Evolutionary conservation across 2,888 invertebrate genomes (phyloP), one percentile per base, ranked within the genome.

Genomic region (Pollenia labialis): DNA sequence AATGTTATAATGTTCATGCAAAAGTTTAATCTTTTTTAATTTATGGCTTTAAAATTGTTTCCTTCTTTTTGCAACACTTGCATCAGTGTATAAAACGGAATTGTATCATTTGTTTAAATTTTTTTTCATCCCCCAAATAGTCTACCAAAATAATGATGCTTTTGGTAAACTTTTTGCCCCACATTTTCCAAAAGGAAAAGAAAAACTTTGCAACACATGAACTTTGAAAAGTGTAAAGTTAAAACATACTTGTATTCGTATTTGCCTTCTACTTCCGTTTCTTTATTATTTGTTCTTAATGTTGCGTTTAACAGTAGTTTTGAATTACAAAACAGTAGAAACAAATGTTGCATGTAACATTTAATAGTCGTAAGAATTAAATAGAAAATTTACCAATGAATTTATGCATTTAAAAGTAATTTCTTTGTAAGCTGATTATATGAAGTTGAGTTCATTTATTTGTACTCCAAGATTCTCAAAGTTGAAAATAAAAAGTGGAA

Each of bases 251-350:
- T 62, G 71, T 40, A 54, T 18, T 81, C 72, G 11, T 56, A 81
- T 83, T 80, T 87, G 76, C 71, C 86, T 81, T 77, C 46, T 18
- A 80, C 60, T 80, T 83, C 83, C 83, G 64, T 48, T 71, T 64
- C 40, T 52, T 54, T 48, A 23, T 75, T 42, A 8, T 44, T 44
- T n/a, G 32, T 6, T 11, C 3, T 32, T 32, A 4, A 32, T 32
- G 32, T 32, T 32, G 32, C 32, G 7, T 54, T 72, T 68, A 50
- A 32, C 12, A 14, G 10, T 66, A 16, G n/a, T 74, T 32, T 68
- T 50, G 42, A 48, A 23, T 32, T 50, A 32, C 23, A 52, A 50
- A 60, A 44, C n/a, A 18, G 40, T 18, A 14, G 9, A 72, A 72
- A 32, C 40, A 72, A 71, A 72, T 32, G 71, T 60, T 62, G 62